phyloP scores from a whole-genome alignment of 2,797 vertebrate genomes.

The Phataginus tricuspis region DNA sequence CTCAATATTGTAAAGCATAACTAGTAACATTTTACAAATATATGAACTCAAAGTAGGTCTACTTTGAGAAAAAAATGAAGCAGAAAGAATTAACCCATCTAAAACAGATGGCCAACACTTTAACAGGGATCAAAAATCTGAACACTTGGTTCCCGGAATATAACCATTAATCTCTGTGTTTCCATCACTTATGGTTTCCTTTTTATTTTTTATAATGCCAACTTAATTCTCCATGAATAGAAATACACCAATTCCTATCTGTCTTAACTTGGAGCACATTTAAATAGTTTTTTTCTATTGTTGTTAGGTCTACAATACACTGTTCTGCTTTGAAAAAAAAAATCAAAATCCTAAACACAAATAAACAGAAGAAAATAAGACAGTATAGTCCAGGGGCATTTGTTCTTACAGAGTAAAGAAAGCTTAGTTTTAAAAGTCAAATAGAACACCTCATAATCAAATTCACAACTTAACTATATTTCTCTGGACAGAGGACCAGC shows the following conservation, averaged over 20 bases:
- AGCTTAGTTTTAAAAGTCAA: background rate
- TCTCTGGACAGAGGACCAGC: background rate
- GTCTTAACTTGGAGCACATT: background rate
- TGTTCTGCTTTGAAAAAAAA: background rate
- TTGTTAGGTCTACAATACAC: background rate
- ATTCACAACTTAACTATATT: background rate
- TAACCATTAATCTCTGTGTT: background rate
- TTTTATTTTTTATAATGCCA: background rate
- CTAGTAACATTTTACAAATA: background rate
- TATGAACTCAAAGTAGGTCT: constrained; percentile 7
- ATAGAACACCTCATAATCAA: background rate
- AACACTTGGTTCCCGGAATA: background rate
- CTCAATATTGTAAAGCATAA: background rate
- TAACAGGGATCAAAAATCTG: background rate
- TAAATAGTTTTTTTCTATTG: background rate
- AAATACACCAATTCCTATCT: constrained; percentile 6
- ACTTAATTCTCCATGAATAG: background rate
- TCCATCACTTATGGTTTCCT: background rate
- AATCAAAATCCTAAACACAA: background rate
- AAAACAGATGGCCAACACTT: background rate
- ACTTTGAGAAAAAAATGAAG: background rate
- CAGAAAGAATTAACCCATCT: background rate
- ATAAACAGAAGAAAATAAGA: constrained; percentile 37
- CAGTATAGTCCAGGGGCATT: background rate
- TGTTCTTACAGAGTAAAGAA: background rate